Conservation (phyloP, 2,888 invertebrate genomes). For the Amaurobius ferox region DNA sequence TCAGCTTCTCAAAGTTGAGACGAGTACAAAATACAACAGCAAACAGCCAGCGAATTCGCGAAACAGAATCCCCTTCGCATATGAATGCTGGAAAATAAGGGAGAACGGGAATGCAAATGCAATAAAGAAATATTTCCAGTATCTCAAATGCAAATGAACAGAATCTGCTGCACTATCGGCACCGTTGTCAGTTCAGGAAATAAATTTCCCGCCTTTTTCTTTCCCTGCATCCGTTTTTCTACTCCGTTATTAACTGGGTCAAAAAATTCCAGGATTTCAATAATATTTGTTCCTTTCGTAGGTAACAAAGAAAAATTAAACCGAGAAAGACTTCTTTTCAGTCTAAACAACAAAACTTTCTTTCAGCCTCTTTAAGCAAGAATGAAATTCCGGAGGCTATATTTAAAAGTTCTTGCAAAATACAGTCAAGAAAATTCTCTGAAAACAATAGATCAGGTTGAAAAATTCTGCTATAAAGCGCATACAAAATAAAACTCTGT, state of each 20-base stretch:
- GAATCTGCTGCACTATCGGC: neutral
- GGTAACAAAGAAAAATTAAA: neutral
- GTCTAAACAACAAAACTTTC: neutral
- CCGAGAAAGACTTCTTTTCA: neutral
- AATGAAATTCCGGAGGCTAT: neutral
- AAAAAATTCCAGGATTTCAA: neutral
- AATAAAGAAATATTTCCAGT: neutral
- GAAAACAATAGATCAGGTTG: neutral
- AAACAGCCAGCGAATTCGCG: neutral
- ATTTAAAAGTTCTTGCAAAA: neutral
- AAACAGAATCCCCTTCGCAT: neutral
- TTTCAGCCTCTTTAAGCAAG: constrained; percentile 8
- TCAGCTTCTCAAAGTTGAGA: too few relatives aligned
- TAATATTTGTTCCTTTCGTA: neutral
- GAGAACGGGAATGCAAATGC: neutral
- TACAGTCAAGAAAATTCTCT: neutral
- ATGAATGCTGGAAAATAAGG: neutral
- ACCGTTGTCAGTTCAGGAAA: neutral
- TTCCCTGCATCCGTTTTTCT: neutral
- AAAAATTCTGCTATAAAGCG: neutral
- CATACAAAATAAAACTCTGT: neutral
- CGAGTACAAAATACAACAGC: too few relatives aligned
- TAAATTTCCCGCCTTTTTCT: neutral
- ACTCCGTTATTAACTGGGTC: constrained; percentile 6
- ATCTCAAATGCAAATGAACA: neutral